A percentile compares a stretch with the other conserved stretches of the same genome.
These are phyloP conservation scores for Steinernema khuongi DNA, from an alignment of 1,140 invertebrate species.

Conservation along the genomic window DNA sequence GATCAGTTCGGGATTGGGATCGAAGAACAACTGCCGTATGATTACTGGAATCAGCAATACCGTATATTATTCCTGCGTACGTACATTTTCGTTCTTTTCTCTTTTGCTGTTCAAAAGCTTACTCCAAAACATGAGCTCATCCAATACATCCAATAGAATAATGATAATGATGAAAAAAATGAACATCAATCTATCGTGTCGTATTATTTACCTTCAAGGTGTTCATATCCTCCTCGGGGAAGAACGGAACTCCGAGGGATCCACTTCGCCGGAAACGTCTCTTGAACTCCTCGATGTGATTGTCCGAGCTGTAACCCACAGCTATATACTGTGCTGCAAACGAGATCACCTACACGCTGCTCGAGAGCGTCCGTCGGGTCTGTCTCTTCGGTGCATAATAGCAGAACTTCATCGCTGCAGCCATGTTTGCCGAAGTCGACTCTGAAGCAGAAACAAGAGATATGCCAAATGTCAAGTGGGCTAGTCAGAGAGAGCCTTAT, in stretches of 20 bases:
- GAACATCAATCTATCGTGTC: slow-evolving; percentile 8
- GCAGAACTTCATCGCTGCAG: slow-evolving; percentile 53
- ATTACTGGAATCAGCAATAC: no score
- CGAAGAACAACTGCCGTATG: slow-evolving; percentile 21
- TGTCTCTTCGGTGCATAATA: slow-evolving; percentile 48
- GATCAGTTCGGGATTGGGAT: slow-evolving; percentile 13
- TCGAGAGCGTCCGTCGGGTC: slow-evolving; percentile 38
- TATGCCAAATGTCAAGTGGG: neutral
- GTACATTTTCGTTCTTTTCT: no score
- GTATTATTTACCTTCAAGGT: slow-evolving; percentile 39
- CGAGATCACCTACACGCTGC: slow-evolving; percentile 29
- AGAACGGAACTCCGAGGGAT: slow-evolving; percentile 53
- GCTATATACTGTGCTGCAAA: neutral
- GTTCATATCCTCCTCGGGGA: slow-evolving; percentile 52
- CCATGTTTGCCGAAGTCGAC: slow-evolving; percentile 34
- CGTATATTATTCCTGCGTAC: no score
- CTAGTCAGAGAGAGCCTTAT: neutral
- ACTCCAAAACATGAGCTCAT: no score
- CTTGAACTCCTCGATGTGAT: slow-evolving; percentile 53
- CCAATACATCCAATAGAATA: no score
- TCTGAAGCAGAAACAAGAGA: neutral
- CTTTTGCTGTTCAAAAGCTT: no score
- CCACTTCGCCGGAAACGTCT: slow-evolving; percentile 54
- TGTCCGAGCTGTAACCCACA: slow-evolving; percentile 24
- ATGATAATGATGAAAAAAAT: neutral